Evolutionary conservation across 1,140 invertebrate genomes (phyloP).

Genomic region (Sitobion miscanthi): DNA sequence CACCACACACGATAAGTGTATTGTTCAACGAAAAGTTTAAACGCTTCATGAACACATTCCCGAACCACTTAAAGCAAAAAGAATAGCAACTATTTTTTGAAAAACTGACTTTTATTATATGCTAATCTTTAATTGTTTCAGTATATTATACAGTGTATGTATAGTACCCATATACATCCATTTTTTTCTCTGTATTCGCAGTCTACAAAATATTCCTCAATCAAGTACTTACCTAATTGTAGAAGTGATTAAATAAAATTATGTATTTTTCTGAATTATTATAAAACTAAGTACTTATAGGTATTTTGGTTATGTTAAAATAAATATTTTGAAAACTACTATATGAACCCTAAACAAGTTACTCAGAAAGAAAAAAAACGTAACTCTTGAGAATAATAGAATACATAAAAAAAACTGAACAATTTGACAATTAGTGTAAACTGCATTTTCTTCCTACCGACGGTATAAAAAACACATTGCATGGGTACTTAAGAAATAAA

Average conservation of each 20-base stretch:
- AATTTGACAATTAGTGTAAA: neutral
- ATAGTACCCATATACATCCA: neutral
- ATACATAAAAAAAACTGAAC: neutral
- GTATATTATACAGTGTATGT: neutral
- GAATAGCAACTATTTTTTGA: neutral
- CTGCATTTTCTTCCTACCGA: neutral
- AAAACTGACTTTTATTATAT: neutral
- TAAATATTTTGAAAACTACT: neutral
- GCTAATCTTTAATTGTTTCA: neutral
- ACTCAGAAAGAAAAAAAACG: neutral
- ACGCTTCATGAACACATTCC: neutral
- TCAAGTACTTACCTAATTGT: too few relatives aligned
- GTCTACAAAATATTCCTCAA: too few relatives aligned
- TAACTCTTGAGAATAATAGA: neutral
- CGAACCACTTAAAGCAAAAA: neutral
- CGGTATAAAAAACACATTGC: neutral
- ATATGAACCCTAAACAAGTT: conserved; percentile 4
- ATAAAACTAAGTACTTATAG: neutral
- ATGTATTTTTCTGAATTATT: neutral
- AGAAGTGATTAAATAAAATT: too few relatives aligned
- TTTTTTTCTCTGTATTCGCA: neutral
- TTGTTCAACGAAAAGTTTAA: neutral
- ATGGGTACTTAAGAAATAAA: neutral
- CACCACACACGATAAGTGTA: neutral
- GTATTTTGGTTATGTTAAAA: neutral